phyloP scores from a whole-genome alignment of 2,888 invertebrate genomes.

The Folsomia manolachei region DNA sequence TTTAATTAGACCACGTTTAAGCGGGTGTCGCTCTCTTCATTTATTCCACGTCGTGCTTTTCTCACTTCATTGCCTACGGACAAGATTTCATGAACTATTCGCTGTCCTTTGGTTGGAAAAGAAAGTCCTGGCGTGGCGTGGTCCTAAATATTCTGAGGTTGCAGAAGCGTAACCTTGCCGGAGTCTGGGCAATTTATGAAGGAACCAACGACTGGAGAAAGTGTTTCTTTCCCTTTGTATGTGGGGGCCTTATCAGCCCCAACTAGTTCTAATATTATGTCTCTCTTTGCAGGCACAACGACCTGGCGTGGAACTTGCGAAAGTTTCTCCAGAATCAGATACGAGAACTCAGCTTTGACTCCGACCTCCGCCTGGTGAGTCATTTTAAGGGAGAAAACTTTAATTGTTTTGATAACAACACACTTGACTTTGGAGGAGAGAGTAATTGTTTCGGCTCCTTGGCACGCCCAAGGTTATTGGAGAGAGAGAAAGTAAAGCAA shows the following conservation, averaged over 20 bases:
- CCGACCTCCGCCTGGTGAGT: slow-evolving; percentile 48
- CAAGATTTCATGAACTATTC: too few species aligned
- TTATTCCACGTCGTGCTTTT: neutral
- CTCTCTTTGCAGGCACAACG: slow-evolving; percentile 52
- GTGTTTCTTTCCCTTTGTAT: slow-evolving; percentile 24
- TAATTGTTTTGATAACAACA: slow-evolving; percentile 17
- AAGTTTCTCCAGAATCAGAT: slow-evolving; percentile 51
- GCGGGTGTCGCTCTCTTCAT: slow-evolving; percentile 2
- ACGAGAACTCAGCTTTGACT: slow-evolving; percentile 50
- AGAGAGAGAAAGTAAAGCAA: slow-evolving; percentile 9
- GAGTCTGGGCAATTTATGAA: neutral
- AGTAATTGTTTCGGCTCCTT: slow-evolving; percentile 17
- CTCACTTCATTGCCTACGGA: slow-evolving; percentile 7
- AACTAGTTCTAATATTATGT: neutral
- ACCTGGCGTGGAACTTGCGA: slow-evolving; percentile 51
- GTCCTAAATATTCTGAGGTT: neutral
- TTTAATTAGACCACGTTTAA: slow-evolving; percentile 12
- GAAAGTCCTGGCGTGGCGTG: neutral
- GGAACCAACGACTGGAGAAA: neutral
- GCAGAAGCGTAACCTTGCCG: neutral
- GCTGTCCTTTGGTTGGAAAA: too few species aligned
- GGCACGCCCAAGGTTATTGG: slow-evolving; percentile 16
- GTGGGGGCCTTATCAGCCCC: slow-evolving; percentile 7
- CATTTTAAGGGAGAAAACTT: neutral
- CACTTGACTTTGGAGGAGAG: neutral